Percentiles rank a stretch among this genome's conserved stretches.
Conservation (phyloP, 1,140 invertebrate genomes). For the Tigriopus japonicus region DNA sequence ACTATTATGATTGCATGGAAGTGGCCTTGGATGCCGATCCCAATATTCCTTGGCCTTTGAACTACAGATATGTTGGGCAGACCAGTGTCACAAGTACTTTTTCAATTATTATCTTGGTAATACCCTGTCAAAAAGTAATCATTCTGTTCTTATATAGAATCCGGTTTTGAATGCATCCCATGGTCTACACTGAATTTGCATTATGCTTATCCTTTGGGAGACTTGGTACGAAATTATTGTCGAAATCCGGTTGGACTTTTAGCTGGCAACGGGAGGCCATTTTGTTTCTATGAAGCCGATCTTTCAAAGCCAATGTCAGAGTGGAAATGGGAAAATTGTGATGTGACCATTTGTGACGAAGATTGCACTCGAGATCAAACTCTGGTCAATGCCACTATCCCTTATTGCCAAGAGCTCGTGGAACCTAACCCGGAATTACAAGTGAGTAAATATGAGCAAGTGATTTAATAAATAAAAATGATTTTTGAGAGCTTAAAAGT, state of each 20-base stretch:
- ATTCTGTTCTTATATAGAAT: background rate
- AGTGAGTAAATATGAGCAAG: too few species aligned
- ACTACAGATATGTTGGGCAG: background rate
- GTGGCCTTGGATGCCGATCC: background rate
- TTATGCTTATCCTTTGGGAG: background rate
- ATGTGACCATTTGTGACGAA: slow-evolving; percentile 10
- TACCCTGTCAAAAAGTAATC: too few species aligned
- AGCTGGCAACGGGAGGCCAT: background rate
- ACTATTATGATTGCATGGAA: slow-evolving; percentile 5
- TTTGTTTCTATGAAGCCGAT: background rate
- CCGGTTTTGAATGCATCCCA: background rate
- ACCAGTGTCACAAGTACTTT: background rate
- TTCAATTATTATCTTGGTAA: too few species aligned
- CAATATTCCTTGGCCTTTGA: background rate
- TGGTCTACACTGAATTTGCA: background rate
- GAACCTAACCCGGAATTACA: slow-evolving; percentile 15
- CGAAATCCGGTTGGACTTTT: background rate
- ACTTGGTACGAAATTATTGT: background rate
- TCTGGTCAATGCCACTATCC: slow-evolving; percentile 12
- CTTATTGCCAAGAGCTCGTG: slow-evolving; percentile 11
- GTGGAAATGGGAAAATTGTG: slow-evolving; percentile 18
- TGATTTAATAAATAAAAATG: too few species aligned
- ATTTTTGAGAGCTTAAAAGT: too few species aligned
- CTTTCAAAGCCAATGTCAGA: slow-evolving; percentile 3
- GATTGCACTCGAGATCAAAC: slow-evolving; percentile 15